Evolutionary conservation across 1,140 invertebrate species (phyloP), one percentile per base, ranked within the genome.

Genomic region (Brachionus plicatilis): DNA sequence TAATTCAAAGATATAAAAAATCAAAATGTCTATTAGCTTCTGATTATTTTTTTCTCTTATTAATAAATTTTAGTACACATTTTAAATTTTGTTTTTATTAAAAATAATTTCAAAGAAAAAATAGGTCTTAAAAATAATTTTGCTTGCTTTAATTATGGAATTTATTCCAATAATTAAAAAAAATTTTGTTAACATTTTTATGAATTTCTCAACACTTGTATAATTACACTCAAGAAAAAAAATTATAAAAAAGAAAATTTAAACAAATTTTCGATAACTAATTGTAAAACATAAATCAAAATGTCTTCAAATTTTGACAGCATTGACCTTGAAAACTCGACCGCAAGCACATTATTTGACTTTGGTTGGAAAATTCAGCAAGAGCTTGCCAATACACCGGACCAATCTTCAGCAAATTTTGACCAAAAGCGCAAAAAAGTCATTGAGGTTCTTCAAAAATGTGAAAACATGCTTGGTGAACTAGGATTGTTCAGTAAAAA

Each of bases 401-500:
- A 76, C 27, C 43, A 76, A 50, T 76, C 43, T 20, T 27, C 72
- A 11, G n/a, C 9, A 76, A 45, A 76, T 12, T 76, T 47, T 76
- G 72, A 76, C 3, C 41, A 33, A 47, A 76, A 76, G 47, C 72
- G 72, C 17, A 3, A n/a, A 29, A 76, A 47, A 50, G 24, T 37
- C 24, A 76, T 76, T 14, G 11, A 50, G 50, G 29, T 76, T 11
- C 47, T 76, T 27, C 20, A 76, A 76, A 76, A 76, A 47, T 76
- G 72, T 20, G 60, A 83, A 56, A 0, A 7, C 1, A 68, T 68
- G 37, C 9, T 83, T 87, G 8, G 88, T 87, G 84, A 87, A 20
- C 85, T 89, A 7, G 66, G 86, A 6, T 92, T 97, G 88, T 97
- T 97, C 87, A 96, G 95, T 88, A 88, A 88, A 41, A 97, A 97